Evolutionary conservation across 1,140 invertebrate species (phyloP), one percentile per base, ranked within the genome.

Genomic region (Cotesia vestalis): DNA sequence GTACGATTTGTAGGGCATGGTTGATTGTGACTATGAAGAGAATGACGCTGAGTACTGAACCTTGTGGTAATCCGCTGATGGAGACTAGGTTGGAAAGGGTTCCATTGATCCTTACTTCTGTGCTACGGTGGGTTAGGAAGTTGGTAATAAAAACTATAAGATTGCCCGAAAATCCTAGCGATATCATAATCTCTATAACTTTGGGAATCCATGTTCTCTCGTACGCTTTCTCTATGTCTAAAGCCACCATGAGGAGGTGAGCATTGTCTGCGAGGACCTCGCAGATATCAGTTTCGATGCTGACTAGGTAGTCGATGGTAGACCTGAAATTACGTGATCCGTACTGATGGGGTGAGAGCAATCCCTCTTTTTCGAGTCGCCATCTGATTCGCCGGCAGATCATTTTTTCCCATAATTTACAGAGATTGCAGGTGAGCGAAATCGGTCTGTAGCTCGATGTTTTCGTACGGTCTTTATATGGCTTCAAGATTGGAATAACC

Each of bases 211-310:
- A 78, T 5, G 73, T 59, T 27, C 59, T 75, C 14, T 83, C 78
- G 52, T 79, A 79, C 1, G 75, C 78, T 66, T 81, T 81, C 63
- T 79, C 73, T 8, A 78, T 73, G 17, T 80, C 79, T 35, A 81
- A 73, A 14, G 76, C 74, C 4, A 79, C 75, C 9, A 73, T 55
- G 1, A 77, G 52, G 0, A 76, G 53, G 20, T 79, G 71, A 20
- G 73, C 66, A n/a, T 77, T 79, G 27, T 69, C 71, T 27, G 46
- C 62, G 34, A 80, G 76, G 3, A 74, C 76, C 8, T 80, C 53
- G 9, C 70, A 67, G 9, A 82, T 78, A 35, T 55, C 46, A 6
- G 57, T 67, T 52, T 77, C 70, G 27, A 80, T 34, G 4, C 55
- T 27, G 4, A 78, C 20, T 36, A 79, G 14, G 11, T 73, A 64